These are phyloP conservation scores for Iselma pallidipennis DNA, from an alignment of 2,888 invertebrate species.

Conservation along the genomic window DNA sequence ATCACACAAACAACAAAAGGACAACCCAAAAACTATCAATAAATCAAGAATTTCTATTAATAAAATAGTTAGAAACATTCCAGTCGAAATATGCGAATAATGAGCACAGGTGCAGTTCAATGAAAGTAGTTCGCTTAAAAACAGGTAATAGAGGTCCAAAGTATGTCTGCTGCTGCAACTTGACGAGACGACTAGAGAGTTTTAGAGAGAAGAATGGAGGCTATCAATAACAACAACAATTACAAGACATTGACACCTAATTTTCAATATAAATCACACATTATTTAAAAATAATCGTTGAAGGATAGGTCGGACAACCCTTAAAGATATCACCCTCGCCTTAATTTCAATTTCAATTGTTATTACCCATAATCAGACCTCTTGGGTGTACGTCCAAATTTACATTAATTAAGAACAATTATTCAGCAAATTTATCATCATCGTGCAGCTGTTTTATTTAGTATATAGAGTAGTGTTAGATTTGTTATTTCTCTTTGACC, in stretches of 20 bases:
- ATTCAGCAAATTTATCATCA: constrained; percentile 22
- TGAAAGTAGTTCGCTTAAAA: neutral
- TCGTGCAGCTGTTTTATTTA: constrained; percentile 18
- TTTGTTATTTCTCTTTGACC: constrained; percentile 13
- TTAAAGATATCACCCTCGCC: neutral
- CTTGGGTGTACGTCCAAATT: constrained; percentile 15
- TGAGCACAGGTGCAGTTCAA: constrained; percentile 2
- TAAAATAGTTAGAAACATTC: neutral
- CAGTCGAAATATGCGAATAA: constrained; percentile 4
- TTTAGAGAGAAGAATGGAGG: neutral
- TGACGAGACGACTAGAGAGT: neutral
- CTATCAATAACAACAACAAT: neutral
- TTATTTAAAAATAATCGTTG: too few relatives aligned
- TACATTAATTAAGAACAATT: constrained; percentile 20
- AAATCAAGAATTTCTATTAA: neutral
- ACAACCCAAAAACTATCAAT: neutral
- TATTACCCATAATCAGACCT: neutral
- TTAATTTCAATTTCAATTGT: neutral
- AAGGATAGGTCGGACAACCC: too few relatives aligned
- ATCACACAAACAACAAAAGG: neutral
- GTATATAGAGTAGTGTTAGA: neutral
- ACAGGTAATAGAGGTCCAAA: neutral
- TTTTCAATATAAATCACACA: too few relatives aligned
- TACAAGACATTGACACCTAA: neutral
- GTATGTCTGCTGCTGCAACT: neutral